Percentiles rank a stretch among this genome's conserved stretches.
Evolutionary conservation across 2,888 invertebrate genomes (phyloP).

Genomic region (Erebia palarica): DNA sequence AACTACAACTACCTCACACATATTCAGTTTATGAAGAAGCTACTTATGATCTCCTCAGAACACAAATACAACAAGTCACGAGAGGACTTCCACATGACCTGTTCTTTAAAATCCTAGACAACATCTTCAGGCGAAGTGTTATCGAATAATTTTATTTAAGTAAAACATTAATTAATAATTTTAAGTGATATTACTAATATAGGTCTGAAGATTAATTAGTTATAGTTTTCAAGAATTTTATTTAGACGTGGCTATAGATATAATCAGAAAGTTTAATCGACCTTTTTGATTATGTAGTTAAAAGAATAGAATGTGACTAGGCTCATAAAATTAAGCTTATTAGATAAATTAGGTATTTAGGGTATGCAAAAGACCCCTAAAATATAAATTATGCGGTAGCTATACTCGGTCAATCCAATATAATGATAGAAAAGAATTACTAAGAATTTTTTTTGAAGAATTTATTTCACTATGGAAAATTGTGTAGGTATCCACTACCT

Average conservation of each 20-base stretch:
- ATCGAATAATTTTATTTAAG: conserved; percentile 19
- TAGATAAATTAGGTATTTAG: not conserved
- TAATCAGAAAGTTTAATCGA: not conserved
- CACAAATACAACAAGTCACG: conserved; percentile 92
- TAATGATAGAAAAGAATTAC: no score
- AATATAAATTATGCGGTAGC: no score
- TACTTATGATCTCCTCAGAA: conserved; percentile 90
- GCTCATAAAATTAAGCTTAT: not conserved
- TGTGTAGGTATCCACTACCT: no score
- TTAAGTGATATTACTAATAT: conserved; percentile 23
- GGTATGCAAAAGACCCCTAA: not conserved
- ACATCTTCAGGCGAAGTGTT: conserved; percentile 85
- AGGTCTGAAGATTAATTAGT: conserved; percentile 9
- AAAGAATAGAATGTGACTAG: not conserved
- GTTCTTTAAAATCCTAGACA: conserved; percentile 91
- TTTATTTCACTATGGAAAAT: no score
- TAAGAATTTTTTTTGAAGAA: no score
- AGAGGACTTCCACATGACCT: conserved; percentile 90
- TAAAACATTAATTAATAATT: not conserved
- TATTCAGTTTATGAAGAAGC: conserved; percentile 92
- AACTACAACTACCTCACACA: conserved; percentile 88
- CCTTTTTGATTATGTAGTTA: not conserved
- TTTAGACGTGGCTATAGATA: not conserved
- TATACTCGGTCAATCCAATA: no score
- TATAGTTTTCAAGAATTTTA: not conserved